These are phyloP conservation scores for Pterobdella sp. DNA, from an alignment of 2,888 invertebrate genomes.

Conservation along the genomic window DNA sequence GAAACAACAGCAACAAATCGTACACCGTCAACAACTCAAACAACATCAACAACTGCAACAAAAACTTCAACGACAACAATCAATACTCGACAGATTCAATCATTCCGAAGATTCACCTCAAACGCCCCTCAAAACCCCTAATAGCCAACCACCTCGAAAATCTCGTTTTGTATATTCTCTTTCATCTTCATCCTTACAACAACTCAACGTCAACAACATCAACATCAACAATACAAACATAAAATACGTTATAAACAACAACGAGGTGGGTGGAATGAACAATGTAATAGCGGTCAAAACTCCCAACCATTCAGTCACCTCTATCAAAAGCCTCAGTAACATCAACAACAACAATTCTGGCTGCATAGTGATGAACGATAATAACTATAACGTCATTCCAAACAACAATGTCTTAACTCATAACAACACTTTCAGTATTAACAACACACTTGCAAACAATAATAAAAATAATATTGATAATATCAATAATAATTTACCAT, in stretches of 20 bases:
- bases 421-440: neutral
- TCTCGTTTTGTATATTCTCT: neutral
- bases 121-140: neutral
- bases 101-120: neutral
- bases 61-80: constrained; percentile 1
- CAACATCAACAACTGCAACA: constrained; percentile 11
- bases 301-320: neutral
- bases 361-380: too few species aligned
- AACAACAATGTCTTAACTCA: neutral
- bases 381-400: neutral
- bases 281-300: too few species aligned
- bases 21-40: neutral
- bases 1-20: neutral
- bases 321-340: neutral
- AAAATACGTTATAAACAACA: too few species aligned
- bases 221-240: too few species aligned
- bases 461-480: neutral
- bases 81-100: neutral
- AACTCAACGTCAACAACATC: constrained; percentile 1
- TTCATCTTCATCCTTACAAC: neutral
- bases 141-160: constrained; percentile 9
- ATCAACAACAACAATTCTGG: neutral
- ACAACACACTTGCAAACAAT: neutral
- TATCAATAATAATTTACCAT: neutral
- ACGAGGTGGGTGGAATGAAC: too few species aligned